Base-by-base conservation (phyloP, 2,888 invertebrate species). In the Chrysomela aeneicollis region DNA sequence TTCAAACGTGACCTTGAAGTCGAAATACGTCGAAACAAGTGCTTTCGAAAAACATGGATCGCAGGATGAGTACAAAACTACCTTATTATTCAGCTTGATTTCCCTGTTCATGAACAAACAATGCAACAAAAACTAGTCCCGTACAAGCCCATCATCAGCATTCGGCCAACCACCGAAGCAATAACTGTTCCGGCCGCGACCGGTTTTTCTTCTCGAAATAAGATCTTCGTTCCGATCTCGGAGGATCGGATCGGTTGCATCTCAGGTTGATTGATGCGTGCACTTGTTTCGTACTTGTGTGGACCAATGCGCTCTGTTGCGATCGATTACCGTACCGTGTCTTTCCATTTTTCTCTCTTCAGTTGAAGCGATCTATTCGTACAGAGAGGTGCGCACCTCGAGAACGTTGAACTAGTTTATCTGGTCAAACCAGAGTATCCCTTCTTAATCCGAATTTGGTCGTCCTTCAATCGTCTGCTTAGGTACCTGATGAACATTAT, bases 201-300 rank as follows among this genome's bases (percentile, higher is more conserved):
- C 52, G 47, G 60, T 46, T 53, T 60, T 60, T 53, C 53, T 15
- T 15, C 15, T 42, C 42, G 42, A 42, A n/a, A 46, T 53, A 53
- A 5, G 26, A 26, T 64, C 47, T 51, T 50, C 58, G 50, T 59
- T 58, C 61, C 51, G 53, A 66, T 66, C 65, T 65, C n/a, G 52
- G 51, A 35, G 57, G 61, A 61, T 53, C 49, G 51, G 64, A 61
- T 53, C 49, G 51, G 64, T 64, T 61, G 57, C 57, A 58, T 35
- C 12, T 35, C 35, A 6, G 53, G 61, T 63, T 64, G 67, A 67
- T 63, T 59, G 61, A 49, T 63, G 57, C n/a, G n/a, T 58, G 63
- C 66, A 66, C 59, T 66, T 60, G 63, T 63, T 63, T 67, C 59
- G 59, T 60, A 59, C 63, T 67, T 53, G 37, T 55, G 42, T 17